phyloP scores from a whole-genome alignment of 2,888 invertebrate species.

The Agrilus biguttatus region DNA sequence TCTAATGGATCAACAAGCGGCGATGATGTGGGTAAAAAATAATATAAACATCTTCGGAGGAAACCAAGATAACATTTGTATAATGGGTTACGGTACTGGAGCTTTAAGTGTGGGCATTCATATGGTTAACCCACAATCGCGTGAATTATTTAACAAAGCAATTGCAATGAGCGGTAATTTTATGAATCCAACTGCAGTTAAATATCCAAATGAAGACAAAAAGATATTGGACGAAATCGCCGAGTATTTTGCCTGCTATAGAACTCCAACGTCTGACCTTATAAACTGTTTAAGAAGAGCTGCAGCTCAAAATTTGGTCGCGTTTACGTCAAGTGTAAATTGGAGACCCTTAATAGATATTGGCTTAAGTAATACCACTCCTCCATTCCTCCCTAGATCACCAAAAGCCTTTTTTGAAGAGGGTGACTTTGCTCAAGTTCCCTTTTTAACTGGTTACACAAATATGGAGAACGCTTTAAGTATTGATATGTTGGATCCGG shows the following conservation, averaged over 20 bases:
- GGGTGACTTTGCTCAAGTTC: conserved; percentile 51
- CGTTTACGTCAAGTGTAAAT: conserved; percentile 39
- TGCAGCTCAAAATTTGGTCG: conserved; percentile 42
- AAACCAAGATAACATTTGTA: conserved; percentile 55
- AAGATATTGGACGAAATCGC: conserved; percentile 49
- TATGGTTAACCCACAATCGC: conserved; percentile 47
- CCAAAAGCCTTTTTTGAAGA: conserved; percentile 48
- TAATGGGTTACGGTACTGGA: conserved; percentile 70
- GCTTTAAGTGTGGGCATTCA: conserved; percentile 67
- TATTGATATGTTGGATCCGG: conserved; percentile 38
- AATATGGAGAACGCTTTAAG: conserved; percentile 68
- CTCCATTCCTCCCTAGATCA: conserved; percentile 50
- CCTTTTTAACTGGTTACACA: conserved; percentile 56
- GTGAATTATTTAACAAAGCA: conserved; percentile 55
- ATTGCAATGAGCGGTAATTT: conserved; percentile 73
- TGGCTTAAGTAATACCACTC: conserved; percentile 48
- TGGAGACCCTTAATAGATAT: conserved; percentile 72
- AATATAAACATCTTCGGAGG: conserved; percentile 65
- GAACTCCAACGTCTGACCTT: conserved; percentile 49
- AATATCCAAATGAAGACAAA: conserved; percentile 46
- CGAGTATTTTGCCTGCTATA: conserved; percentile 50
- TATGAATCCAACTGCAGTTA: conserved; percentile 45
- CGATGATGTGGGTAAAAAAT: conserved; percentile 61
- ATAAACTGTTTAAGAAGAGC: conserved; percentile 55
- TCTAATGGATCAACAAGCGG: conserved; percentile 67